Conservation (phyloP, 2,888 invertebrate genomes). For the Diloba caeruleocephala region DNA sequence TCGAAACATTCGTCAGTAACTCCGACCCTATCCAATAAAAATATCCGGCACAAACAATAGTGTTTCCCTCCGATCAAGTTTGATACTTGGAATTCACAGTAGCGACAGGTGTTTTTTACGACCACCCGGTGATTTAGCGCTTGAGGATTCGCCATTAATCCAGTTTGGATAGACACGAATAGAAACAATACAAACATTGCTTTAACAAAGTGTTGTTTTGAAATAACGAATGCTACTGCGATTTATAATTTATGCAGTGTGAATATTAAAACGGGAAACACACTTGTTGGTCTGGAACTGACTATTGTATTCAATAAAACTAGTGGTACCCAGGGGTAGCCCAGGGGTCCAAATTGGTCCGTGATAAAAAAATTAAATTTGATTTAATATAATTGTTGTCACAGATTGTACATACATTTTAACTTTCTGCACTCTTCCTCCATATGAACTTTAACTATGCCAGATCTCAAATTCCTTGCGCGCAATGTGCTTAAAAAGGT, state of each 20-base stretch:
- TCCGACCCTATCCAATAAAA: conserved; percentile 57
- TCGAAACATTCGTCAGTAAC: conserved; percentile 47
- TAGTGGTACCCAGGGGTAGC: not conserved
- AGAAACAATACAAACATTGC: conserved; percentile 77
- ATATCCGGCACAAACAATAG: conserved; percentile 63
- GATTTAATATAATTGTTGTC: too few species aligned
- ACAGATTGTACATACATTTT: too few species aligned
- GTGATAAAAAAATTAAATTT: too few species aligned
- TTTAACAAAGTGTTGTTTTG: conserved; percentile 62
- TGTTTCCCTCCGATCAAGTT: conserved; percentile 74
- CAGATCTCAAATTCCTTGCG: too few species aligned
- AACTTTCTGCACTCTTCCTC: too few species aligned
- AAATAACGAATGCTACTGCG: conserved; percentile 54
- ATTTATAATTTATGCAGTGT: conserved; percentile 39
- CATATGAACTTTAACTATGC: too few species aligned
- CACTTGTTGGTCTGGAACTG: conserved; percentile 3
- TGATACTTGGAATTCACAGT: conserved; percentile 76
- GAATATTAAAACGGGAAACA: conserved; percentile 26
- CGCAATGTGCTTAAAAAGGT: too few species aligned
- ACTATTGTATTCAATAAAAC: conserved; percentile 21
- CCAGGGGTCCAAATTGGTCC: too few species aligned
- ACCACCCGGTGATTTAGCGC: conserved; percentile 81
- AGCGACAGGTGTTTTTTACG: conserved; percentile 88
- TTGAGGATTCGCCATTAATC: conserved; percentile 85
- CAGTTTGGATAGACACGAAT: conserved; percentile 80